Evolutionary conservation across 92 coral and sea anemone species (phyloP).

Genomic region (Chrysogorgia sp.): DNA sequence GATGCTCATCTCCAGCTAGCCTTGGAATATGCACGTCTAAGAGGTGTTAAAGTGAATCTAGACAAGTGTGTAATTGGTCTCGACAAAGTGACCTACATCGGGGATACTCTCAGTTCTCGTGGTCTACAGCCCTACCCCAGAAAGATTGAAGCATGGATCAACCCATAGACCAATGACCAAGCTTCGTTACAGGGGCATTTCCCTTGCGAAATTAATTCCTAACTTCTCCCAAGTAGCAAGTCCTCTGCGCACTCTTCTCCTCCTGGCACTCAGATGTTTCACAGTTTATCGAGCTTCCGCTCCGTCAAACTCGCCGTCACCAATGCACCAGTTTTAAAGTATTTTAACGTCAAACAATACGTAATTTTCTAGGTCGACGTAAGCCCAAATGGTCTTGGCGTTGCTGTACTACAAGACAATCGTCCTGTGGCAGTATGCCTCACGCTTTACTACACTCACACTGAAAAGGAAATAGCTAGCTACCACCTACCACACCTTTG

Average conservation of each 20-base stretch:
- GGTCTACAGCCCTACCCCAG: slow-evolving; percentile 13
- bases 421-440: neutral
- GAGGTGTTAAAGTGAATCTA: slow-evolving; percentile 6
- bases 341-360: slow-evolving; percentile 4
- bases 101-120: slow-evolving; percentile 13
- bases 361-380: neutral
- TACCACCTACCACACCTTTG: no score
- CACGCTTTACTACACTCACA: neutral
- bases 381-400: neutral
- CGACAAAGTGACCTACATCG: slow-evolving; percentile 7
- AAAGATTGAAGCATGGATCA: slow-evolving; percentile 34
- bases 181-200: neutral
- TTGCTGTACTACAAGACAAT: neutral
- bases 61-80: slow-evolving; percentile 16
- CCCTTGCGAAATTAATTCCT: slow-evolving; percentile 1
- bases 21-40: neutral
- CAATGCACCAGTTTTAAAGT: slow-evolving; percentile 17
- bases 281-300: neutral
- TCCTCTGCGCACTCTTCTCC: slow-evolving; percentile 12
- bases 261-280: slow-evolving; percentile 23
- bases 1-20: neutral
- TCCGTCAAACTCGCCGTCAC: neutral
- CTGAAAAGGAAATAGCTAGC: no score
- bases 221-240: neutral
- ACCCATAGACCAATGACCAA: slow-evolving; percentile 16